phyloP scores from a whole-genome alignment of 1,140 invertebrate species.

The Daktulosphaira vitifoliae region DNA sequence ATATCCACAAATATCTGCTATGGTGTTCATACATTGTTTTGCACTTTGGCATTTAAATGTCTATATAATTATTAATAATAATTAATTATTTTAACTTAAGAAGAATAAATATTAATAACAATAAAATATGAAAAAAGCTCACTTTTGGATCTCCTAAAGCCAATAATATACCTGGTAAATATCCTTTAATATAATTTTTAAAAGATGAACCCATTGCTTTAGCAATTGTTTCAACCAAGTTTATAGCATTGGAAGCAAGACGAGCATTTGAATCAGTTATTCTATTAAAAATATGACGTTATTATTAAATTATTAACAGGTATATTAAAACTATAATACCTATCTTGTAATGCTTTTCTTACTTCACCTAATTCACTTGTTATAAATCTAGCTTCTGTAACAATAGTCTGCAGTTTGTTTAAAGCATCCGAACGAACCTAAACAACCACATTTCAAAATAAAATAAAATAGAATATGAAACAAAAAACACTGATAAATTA shows the following conservation, averaged over 20 bases:
- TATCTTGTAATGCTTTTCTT: conserved; percentile 60
- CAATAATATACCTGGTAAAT: conserved; percentile 77
- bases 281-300: conserved; percentile 42
- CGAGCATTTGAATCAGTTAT: conserved; percentile 85
- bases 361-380: conserved; percentile 74
- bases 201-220: conserved; percentile 70
- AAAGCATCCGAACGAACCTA: conserved; percentile 72
- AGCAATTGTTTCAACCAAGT: conserved; percentile 69
- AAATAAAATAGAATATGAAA: neutral
- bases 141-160: conserved; percentile 63
- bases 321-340: neutral
- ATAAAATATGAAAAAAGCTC: conserved; percentile 35
- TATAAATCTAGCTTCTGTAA: conserved; percentile 68
- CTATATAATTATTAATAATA: neutral
- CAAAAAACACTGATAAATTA: conserved; percentile 40
- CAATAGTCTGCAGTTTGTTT: conserved; percentile 65
- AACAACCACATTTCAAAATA: neutral
- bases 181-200: conserved; percentile 65
- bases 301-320: neutral
- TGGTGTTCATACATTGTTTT: conserved; percentile 65
- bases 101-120: neutral
- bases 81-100: neutral
- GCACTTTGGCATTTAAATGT: conserved; percentile 31
- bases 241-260: conserved; percentile 70
- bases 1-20: conserved; percentile 68